Percentiles rank a stretch among this genome's conserved stretches.
phyloP scores from a whole-genome alignment of 2,797 vertebrate genomes.

The Manis pentadactyla region DNA sequence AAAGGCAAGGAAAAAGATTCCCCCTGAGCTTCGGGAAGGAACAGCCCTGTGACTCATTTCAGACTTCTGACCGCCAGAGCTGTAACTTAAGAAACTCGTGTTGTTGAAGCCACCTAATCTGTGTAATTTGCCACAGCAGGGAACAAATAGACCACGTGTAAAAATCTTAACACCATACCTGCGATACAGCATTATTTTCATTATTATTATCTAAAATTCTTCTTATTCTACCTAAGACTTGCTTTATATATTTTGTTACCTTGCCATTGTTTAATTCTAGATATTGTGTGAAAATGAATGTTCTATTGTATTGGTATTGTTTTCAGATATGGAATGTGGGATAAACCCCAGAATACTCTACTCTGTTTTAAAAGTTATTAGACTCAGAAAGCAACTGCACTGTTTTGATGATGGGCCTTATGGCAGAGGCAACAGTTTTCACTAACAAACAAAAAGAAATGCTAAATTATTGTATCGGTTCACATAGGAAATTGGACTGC shows the following conservation, averaged over 20 bases:
- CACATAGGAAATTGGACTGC: background rate
- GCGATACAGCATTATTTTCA: background rate
- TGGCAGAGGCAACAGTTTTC: background rate
- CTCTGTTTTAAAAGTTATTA: slow-evolving; percentile 1
- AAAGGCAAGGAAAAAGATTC: background rate
- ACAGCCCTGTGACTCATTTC: background rate
- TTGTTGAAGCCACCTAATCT: background rate
- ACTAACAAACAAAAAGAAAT: background rate
- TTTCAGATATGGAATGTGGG: background rate
- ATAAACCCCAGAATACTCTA: background rate
- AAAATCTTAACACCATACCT: background rate
- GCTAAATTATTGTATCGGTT: background rate
- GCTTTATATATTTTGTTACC: background rate
- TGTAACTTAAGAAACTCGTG: background rate
- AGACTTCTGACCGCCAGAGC: background rate
- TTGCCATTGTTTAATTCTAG: background rate
- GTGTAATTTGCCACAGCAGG: background rate
- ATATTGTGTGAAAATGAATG: background rate
- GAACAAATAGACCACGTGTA: background rate
- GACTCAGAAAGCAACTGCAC: background rate
- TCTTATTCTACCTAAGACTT: background rate
- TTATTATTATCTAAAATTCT: background rate
- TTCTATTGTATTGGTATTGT: background rate
- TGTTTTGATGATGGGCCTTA: background rate
- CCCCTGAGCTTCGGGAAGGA: background rate